Percentiles rank a stretch among this genome's conserved stretches.
These are phyloP conservation scores for Eulemur rubriventer DNA, from an alignment of 2,797 vertebrate genomes.

Conservation along the genomic window DNA sequence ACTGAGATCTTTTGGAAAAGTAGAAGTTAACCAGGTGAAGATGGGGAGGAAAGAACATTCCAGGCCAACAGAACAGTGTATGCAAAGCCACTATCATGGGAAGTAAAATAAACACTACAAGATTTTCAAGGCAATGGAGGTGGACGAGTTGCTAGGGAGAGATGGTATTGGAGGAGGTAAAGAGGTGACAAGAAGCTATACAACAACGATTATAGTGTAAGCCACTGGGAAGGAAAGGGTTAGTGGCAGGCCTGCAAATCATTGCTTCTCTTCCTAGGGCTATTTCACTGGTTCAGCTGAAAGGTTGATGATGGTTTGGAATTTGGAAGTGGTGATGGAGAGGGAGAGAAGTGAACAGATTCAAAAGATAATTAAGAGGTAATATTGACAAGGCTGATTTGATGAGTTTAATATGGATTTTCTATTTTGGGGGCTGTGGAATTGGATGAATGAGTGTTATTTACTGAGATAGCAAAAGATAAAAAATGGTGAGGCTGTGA, in stretches of 20 bases:
- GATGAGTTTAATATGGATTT: not conserved
- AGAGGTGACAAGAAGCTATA: not conserved
- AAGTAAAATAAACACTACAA: not conserved
- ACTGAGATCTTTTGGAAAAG: not conserved
- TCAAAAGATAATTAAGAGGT: not conserved
- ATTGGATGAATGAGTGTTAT: not conserved
- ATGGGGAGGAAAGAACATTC: not conserved
- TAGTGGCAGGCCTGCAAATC: not conserved
- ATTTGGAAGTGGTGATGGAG: not conserved
- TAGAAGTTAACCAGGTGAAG: not conserved
- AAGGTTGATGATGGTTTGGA: not conserved
- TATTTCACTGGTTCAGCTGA: not conserved
- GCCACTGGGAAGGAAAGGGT: not conserved
- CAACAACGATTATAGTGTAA: not conserved
- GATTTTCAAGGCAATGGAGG: not conserved
- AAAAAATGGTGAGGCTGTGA: not conserved
- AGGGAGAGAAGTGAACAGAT: not conserved
- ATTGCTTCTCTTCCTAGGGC: not conserved
- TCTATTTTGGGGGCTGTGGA: not conserved
- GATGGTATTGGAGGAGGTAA: not conserved
- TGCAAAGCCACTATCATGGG: not conserved
- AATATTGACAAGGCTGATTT: not conserved
- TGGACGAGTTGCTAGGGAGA: not conserved
- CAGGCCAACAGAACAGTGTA: not conserved
- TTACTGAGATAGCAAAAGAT: not conserved